Conservation (phyloP, 2,888 invertebrate genomes). For the Alloplasta piceator region DNA sequence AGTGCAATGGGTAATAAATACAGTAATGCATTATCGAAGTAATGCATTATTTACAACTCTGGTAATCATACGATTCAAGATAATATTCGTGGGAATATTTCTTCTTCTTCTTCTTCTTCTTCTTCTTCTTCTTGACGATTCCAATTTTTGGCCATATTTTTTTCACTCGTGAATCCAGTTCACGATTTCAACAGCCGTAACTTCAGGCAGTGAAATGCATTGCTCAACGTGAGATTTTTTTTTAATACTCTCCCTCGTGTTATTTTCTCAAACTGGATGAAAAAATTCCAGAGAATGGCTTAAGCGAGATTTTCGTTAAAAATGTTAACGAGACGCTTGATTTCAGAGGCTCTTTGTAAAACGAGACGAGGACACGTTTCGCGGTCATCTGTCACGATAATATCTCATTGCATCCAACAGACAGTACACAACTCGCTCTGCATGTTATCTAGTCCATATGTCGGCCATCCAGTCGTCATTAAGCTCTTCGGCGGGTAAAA, state of each 20-base stretch:
- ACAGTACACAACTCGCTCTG: constrained; percentile 82
- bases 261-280: no score
- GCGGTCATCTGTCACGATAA: constrained; percentile 62
- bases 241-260: no score
- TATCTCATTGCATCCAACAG: constrained; percentile 80
- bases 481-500: constrained; percentile 89
- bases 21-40: no score
- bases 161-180: constrained; percentile 29
- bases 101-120: background rate
- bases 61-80: background rate
- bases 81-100: no score
- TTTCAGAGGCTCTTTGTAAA: no score
- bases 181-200: constrained; percentile 19
- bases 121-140: background rate
- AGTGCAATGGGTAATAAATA: no score
- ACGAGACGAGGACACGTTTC: no score
- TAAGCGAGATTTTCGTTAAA: no score
- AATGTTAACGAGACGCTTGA: no score
- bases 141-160: background rate
- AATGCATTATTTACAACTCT: no score
- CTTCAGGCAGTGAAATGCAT: constrained; percentile 50
- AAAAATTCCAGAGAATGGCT: no score
- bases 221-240: background rate
- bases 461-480: constrained; percentile 92
- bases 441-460: constrained; percentile 90